phyloP scores from a whole-genome alignment of 2,797 vertebrate species.

The Pseudochirops cupreus region DNA sequence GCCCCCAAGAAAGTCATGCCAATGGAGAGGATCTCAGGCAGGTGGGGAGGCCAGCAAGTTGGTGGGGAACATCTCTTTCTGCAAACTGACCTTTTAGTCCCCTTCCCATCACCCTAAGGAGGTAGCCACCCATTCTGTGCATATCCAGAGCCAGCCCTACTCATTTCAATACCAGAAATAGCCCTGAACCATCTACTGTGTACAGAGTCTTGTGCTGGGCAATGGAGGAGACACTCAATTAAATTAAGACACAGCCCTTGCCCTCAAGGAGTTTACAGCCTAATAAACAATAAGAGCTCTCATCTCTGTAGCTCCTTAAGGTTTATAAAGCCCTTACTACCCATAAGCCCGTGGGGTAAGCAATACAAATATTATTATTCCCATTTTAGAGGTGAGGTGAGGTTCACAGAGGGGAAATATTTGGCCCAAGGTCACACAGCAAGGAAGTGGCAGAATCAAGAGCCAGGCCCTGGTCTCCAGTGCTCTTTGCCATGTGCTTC shows the following conservation, averaged over 20 bases:
- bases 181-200: neutral
- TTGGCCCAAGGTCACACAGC: neutral
- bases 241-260: neutral
- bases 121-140: neutral
- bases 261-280: neutral
- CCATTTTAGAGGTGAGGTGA: neutral
- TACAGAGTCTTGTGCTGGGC: neutral
- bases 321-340: neutral
- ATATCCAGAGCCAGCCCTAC: neutral
- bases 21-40: neutral
- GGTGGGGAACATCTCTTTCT: neutral
- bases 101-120: neutral
- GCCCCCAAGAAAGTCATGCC: neutral
- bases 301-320: neutral
- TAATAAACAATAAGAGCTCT: neutral
- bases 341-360: neutral
- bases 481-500: neutral
- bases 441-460: neutral
- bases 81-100: neutral
- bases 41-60: neutral
- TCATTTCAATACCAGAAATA: neutral
- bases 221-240: neutral
- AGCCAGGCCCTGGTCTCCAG: neutral
- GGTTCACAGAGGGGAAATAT: neutral
- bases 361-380: neutral